Base-by-base conservation (phyloP, 2,113 vertebrate genomes). In the Phaethornis superciliosus region DNA sequence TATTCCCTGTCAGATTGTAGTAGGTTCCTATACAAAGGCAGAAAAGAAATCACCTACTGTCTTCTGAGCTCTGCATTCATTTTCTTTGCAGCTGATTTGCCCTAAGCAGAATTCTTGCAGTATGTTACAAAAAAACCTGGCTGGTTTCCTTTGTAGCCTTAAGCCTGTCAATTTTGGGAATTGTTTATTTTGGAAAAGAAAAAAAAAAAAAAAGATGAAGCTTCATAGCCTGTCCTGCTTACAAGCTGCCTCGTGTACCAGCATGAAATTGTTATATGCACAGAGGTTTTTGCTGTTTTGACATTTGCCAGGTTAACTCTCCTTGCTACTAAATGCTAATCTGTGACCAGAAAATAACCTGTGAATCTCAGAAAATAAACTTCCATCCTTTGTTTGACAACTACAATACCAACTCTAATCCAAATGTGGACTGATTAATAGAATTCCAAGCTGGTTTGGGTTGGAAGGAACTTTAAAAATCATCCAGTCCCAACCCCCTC, bases 41-140 rank as follows among this genome's bases (percentile, higher is more conserved):
- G 42, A 56, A 44, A 85, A 86, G 35, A 60, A 44, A 85, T 82
- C 75, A 42, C 63, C 59, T 40, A 2, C 74, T 51, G 46, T 51
- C 59, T 92, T 42, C 70, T 63, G 59, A 92, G 91, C 63, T 88
- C 55, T 59, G 49, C 83, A 65, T 95, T 76, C 63, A 51, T 94
- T 89, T 91, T 77, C 68, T 94, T 59, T 85, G 91, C 96, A 96
- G 94, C 85, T 95, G 95, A 56, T 74, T 81, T 91, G 93, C 93
- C 88, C 47, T 44, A 20, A 89, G 94, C 94, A 95, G 88, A 60
- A 94, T 94, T 97, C 91, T 60, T 95, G 71, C 82, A 81, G 68
- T n/a, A 70, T 55, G 63, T 83, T 89, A 59, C 68, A 77, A 95
- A 88, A 88, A 75, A 88, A 35, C 56, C 89, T 95, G 88, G 76